phyloP scores from a whole-genome alignment of 1,140 invertebrate genomes.

The Drosophila triauraria region DNA sequence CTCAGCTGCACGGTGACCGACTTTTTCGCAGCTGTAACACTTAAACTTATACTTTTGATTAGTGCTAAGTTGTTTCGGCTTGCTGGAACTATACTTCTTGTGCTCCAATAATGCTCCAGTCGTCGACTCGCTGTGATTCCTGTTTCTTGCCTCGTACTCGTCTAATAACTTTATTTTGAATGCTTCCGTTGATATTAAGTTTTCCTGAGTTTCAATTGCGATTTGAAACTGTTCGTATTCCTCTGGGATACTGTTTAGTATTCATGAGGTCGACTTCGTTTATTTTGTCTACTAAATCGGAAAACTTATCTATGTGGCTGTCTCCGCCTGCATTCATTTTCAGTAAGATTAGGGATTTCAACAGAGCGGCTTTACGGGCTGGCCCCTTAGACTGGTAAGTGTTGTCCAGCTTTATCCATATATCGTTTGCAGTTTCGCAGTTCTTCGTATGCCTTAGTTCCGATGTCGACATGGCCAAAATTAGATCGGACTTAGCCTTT shows the following conservation, averaged over 20 bases:
- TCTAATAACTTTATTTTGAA: slow-evolving; percentile 7
- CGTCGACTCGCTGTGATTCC: background rate
- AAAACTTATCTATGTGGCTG: slow-evolving; percentile 5
- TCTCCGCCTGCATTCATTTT: slow-evolving; percentile 4
- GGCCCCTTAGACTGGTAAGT: background rate
- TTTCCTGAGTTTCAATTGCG: background rate
- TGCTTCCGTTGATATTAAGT: background rate
- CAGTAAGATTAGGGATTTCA: background rate
- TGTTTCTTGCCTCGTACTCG: slow-evolving; percentile 4
- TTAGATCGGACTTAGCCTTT: background rate
- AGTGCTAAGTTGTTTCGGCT: background rate
- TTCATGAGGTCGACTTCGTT: slow-evolving; percentile 1
- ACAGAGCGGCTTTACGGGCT: background rate
- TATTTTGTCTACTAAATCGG: slow-evolving; percentile 3
- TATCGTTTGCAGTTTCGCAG: slow-evolving; percentile 1
- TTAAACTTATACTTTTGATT: slow-evolving; percentile 14
- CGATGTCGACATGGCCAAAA: slow-evolving; percentile 3
- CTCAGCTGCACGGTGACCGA: background rate
- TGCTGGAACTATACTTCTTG: slow-evolving; percentile 5
- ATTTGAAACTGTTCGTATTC: background rate
- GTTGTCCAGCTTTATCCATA: background rate
- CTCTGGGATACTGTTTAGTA: background rate
- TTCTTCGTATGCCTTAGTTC: slow-evolving; percentile 2
- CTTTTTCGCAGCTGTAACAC: slow-evolving; percentile 12
- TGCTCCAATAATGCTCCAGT: background rate